Evolutionary conservation across 2,888 invertebrate species (phyloP).

Genomic region (Tipula lateralis): DNA sequence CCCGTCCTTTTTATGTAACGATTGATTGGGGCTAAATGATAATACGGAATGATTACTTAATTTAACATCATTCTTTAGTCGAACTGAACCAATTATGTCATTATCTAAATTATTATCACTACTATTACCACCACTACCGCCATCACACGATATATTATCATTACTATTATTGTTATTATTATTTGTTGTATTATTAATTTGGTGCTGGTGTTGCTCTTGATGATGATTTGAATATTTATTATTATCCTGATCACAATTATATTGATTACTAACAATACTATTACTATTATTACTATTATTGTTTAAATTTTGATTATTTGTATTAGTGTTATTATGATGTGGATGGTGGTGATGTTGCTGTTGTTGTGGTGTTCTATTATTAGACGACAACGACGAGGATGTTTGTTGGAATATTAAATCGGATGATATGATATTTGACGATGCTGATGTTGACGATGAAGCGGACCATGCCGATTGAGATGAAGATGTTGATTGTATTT

Average conservation of each 20-base stretch:
- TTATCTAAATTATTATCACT: slow-evolving; percentile 35
- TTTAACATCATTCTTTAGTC: slow-evolving; percentile 29
- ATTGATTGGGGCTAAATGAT: slow-evolving; percentile 27
- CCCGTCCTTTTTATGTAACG: background rate
- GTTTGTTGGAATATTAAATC: slow-evolving; percentile 26
- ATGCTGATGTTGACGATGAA: slow-evolving; percentile 32
- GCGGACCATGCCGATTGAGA: slow-evolving; percentile 36
- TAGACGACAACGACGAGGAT: background rate
- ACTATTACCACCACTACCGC: slow-evolving; percentile 36
- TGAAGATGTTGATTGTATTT: slow-evolving; percentile 32
- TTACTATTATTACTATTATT: slow-evolving; percentile 32
- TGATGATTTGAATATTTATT: slow-evolving; percentile 24
- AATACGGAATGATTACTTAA: slow-evolving; percentile 27
- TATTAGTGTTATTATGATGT: background rate
- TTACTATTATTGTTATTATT: background rate
- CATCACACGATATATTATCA: slow-evolving; percentile 27
- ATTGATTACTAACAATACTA: slow-evolving; percentile 29
- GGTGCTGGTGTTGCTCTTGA: slow-evolving; percentile 11
- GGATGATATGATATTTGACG: slow-evolving; percentile 28
- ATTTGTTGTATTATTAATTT: slow-evolving; percentile 25
- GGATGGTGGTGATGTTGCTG: slow-evolving; percentile 20
- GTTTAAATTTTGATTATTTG: slow-evolving; percentile 21
- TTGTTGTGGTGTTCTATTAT: background rate
- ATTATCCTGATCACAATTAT: slow-evolving; percentile 28
- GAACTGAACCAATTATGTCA: slow-evolving; percentile 24